Conservation (phyloP, 2,797 vertebrate genomes). For the Emydoidea blandingii region DNA sequence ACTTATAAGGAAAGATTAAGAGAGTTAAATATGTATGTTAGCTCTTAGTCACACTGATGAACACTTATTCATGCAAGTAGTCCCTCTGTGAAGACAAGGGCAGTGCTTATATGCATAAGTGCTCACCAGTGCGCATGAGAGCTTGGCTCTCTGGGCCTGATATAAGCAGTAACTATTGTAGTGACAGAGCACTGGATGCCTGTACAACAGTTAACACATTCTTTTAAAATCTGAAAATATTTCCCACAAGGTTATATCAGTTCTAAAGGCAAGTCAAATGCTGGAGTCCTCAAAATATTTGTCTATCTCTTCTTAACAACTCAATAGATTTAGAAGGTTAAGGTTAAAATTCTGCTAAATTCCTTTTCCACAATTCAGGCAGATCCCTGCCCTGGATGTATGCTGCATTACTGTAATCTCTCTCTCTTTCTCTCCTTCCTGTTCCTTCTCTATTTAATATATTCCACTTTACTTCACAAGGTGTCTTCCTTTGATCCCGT, state of each 20-base stretch:
- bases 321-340: not conserved
- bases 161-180: not conserved
- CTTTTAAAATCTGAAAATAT: not conserved
- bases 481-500: slow-evolving; percentile 36
- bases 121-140: not conserved
- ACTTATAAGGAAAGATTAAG: not conserved
- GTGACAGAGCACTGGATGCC: not conserved
- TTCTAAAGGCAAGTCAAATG: not conserved
- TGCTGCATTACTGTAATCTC: not conserved
- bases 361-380: not conserved
- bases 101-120: accelerated
- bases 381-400: not conserved
- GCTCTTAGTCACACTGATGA: not conserved
- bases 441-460: not conserved
- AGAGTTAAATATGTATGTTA: accelerated
- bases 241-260: not conserved
- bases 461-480: slow-evolving; percentile 33
- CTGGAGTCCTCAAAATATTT: not conserved
- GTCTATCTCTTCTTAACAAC: not conserved
- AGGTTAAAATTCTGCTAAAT: not conserved
- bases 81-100: not conserved
- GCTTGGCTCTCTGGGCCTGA: not conserved
- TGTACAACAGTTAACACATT: not conserved
- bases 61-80: not conserved
- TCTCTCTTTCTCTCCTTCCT: not conserved